These are phyloP conservation scores for Mus spicilegus DNA, from an alignment of 2,113 vertebrate genomes.

Conservation along the genomic window DNA sequence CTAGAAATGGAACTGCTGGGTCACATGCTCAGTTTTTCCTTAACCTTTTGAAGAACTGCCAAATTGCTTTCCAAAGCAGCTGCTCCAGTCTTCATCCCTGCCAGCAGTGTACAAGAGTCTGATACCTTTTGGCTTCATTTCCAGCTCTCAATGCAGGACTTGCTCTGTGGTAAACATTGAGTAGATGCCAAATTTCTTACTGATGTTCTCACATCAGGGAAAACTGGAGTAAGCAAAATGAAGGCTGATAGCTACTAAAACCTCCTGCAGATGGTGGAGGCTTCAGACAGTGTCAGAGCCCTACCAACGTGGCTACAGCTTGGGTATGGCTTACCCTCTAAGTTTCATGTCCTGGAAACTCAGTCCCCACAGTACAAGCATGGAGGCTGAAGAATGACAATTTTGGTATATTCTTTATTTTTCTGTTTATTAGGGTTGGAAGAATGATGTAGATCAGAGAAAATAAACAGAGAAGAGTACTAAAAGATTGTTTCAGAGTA, in stretches of 20 bases:
- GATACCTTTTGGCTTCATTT: neutral
- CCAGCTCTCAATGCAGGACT: neutral
- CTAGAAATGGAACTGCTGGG: neutral
- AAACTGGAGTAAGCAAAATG: constrained; percentile 14
- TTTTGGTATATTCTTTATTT: constrained; percentile 25
- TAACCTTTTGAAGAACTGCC: neutral
- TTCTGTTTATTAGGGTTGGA: neutral
- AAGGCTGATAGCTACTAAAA: neutral
- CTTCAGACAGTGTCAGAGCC: neutral
- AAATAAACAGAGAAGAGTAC: neutral
- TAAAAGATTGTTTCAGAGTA: neutral
- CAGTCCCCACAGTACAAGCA: neutral
- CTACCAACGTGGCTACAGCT: neutral
- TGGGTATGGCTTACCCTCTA: neutral
- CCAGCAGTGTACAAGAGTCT: neutral
- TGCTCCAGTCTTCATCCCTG: neutral
- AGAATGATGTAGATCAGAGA: neutral
- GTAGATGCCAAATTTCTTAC: constrained; percentile 15
- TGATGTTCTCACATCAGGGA: neutral
- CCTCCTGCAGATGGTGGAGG: neutral
- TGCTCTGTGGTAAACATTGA: neutral
- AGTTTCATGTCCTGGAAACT: neutral
- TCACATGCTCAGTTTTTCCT: neutral
- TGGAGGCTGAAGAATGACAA: neutral
- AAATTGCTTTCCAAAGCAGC: constrained; percentile 16